Conservation (phyloP, 2,113 vertebrate genomes). For the Leptodactylus fuscus region DNA sequence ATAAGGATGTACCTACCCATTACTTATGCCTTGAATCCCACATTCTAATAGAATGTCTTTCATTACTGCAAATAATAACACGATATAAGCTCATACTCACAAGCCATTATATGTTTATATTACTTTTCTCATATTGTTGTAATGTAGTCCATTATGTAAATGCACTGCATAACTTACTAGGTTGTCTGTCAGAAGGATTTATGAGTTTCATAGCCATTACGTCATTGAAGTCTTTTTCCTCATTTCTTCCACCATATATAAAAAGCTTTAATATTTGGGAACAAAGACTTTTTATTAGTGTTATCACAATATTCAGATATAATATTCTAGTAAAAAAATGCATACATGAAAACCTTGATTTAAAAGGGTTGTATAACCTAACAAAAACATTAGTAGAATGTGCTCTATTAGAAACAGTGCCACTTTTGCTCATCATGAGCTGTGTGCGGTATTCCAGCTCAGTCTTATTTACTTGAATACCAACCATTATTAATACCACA, state of each 20-base stretch:
- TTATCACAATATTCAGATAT: not conserved
- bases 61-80: conserved; percentile 69
- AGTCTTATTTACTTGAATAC: no score
- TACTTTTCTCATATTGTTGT: not conserved
- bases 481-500: no score
- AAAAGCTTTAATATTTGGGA: conserved; percentile 66
- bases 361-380: no score
- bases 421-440: no score
- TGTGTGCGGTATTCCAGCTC: no score
- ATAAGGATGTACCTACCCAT: conserved; percentile 67
- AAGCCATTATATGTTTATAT: no score
- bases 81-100: no score
- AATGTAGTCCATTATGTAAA: not conserved
- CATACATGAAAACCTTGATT: not conserved
- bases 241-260: conserved; percentile 74
- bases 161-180: conserved; percentile 66
- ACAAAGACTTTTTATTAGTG: not conserved
- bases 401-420: no score
- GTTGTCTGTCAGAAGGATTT: conserved; percentile 76
- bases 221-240: conserved; percentile 74
- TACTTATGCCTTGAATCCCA: conserved; percentile 76
- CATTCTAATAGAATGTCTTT: conserved; percentile 80
- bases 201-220: conserved; percentile 76
- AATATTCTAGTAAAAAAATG: not conserved
- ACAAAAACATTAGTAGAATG: no score